Evolutionary conservation across 2,888 invertebrate genomes (phyloP).

Genomic region (Athalia circularis): DNA sequence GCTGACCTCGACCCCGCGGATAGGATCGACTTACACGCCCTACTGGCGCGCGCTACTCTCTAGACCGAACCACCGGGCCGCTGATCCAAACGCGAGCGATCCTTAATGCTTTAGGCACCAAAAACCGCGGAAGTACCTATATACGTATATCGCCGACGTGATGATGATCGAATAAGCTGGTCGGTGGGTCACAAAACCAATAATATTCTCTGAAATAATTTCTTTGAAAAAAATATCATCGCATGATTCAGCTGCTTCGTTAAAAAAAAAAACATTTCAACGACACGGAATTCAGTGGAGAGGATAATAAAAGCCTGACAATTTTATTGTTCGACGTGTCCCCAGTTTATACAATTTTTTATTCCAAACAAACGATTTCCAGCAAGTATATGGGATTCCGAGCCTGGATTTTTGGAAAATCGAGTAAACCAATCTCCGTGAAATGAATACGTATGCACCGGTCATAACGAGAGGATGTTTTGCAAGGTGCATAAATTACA

Average conservation of each 20-base stretch:
- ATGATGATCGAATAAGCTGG: background rate
- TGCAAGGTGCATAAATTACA: too few relatives aligned
- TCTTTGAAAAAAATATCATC: too few relatives aligned
- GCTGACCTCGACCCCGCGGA: constrained; percentile 37
- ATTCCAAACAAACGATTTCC: too few relatives aligned
- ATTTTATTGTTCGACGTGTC: background rate
- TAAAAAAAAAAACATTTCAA: background rate
- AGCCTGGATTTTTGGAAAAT: too few relatives aligned
- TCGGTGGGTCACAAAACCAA: background rate
- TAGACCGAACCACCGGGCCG: background rate
- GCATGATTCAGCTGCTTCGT: too few relatives aligned
- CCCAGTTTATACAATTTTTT: too few relatives aligned
- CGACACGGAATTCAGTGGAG: too few relatives aligned
- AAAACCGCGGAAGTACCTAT: background rate
- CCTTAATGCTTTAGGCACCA: constrained; percentile 17
- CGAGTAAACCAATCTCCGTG: too few relatives aligned
- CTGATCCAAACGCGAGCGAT: constrained; percentile 31
- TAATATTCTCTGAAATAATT: background rate
- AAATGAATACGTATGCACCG: too few relatives aligned
- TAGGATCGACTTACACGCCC: constrained; percentile 35
- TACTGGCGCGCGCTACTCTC: constrained; percentile 5
- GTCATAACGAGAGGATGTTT: too few relatives aligned
- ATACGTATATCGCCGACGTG: background rate
- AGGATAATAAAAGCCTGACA: background rate
- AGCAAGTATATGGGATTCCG: too few relatives aligned